phyloP scores from a whole-genome alignment of 2,797 vertebrate genomes.

The Rhinophrynus dorsalis region DNA sequence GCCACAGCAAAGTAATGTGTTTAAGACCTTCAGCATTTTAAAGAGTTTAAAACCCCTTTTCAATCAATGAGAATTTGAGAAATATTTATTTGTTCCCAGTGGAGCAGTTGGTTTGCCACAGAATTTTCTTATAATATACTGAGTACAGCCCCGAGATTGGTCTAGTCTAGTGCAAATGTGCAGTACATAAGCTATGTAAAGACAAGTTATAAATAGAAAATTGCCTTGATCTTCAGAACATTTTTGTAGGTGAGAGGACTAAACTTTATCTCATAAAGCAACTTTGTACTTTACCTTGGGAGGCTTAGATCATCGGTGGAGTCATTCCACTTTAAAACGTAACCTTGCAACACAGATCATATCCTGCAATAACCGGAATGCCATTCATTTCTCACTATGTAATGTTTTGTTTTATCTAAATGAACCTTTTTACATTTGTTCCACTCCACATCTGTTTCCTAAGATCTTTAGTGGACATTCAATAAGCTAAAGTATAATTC shows the following conservation, averaged over 20 bases:
- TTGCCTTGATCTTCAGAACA: not conserved
- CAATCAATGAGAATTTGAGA: too few relatives aligned
- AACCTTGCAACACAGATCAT: not conserved
- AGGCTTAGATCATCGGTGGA: slow-evolving; percentile 5
- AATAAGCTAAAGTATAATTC: too few relatives aligned
- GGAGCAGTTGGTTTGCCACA: not conserved
- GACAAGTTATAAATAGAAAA: not conserved
- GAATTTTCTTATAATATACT: not conserved
- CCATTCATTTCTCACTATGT: not conserved
- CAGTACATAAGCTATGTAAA: not conserved
- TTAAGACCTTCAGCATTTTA: too few relatives aligned
- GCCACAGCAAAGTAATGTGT: too few relatives aligned
- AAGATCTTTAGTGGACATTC: too few relatives aligned
- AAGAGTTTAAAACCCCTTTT: too few relatives aligned
- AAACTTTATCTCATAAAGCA: not conserved
- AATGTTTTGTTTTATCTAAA: not conserved
- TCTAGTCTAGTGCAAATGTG: not conserved
- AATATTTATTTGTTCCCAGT: too few relatives aligned
- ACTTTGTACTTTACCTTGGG: not conserved
- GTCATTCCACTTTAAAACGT: not conserved
- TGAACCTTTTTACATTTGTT: not conserved
- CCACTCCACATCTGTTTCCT: not conserved
- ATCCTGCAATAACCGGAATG: not conserved
- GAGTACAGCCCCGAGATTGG: too few relatives aligned
- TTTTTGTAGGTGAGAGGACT: not conserved